Evolutionary conservation across 2,888 invertebrate genomes (phyloP).

Genomic region (Hecatera dysodea): DNA sequence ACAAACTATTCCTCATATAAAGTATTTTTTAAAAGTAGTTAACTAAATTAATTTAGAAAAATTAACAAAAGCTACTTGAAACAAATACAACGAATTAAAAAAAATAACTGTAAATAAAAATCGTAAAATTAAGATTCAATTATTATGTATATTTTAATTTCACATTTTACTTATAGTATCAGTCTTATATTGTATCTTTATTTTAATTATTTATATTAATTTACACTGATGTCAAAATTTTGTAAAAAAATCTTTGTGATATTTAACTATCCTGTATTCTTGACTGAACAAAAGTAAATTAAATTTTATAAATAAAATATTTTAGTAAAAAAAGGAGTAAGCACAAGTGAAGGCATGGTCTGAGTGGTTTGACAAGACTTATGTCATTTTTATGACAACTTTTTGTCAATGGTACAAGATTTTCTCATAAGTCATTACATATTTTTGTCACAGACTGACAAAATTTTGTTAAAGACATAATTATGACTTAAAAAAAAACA

Average conservation of each 20-base stretch:
- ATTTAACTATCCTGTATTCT: conserved; percentile 62
- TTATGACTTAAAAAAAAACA: conserved; percentile 20
- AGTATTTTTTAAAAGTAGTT: conserved; percentile 17
- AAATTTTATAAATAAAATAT: conserved; percentile 63
- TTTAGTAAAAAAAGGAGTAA: conserved; percentile 46
- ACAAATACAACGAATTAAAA: conserved; percentile 19
- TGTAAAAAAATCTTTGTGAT: conserved; percentile 58
- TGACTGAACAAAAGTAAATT: conserved; percentile 73
- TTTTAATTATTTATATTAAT: conserved; percentile 36
- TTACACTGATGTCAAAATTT: conserved; percentile 42
- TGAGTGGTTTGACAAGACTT: conserved; percentile 35
- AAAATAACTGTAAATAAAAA: conserved; percentile 54
- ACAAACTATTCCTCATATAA: conserved; percentile 1
- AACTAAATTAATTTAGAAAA: conserved; percentile 7
- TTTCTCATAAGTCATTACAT: conserved; percentile 43
- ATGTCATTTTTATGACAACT: conserved; percentile 41
- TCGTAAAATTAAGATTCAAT: conserved; percentile 21
- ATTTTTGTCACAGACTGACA: conserved; percentile 42
- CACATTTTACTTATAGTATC: conserved; percentile 27
- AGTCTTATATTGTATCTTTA: conserved; percentile 38
- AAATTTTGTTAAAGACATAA: conserved; percentile 40
- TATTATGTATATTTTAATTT: conserved; percentile 35
- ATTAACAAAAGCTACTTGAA: conserved; percentile 11
- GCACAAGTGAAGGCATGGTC: conserved; percentile 12
- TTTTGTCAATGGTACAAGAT: conserved; percentile 48